These are phyloP conservation scores for Antigone vipio DNA, from an alignment of 2,113 vertebrate genomes.

Conservation along the genomic window DNA sequence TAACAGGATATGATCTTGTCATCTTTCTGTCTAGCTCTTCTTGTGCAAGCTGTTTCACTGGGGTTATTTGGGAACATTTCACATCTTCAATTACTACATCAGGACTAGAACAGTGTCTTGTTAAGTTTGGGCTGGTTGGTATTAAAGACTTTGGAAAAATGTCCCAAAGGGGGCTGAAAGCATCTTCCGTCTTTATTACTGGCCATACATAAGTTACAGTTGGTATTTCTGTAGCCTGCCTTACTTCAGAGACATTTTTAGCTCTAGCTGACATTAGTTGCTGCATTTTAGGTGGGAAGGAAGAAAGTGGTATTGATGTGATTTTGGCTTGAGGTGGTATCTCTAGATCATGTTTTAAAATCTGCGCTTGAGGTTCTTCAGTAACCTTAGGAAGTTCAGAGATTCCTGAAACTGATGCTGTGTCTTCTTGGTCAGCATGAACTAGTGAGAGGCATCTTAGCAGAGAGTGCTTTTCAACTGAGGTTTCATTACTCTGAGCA, in stretches of 20 bases:
- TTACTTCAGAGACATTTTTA: background rate
- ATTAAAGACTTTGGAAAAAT: background rate
- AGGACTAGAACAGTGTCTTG: background rate
- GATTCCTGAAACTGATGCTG: background rate
- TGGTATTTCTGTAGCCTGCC: background rate
- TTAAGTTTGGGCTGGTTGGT: background rate
- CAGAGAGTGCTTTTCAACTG: background rate
- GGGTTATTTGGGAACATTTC: background rate
- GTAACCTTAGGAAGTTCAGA: background rate
- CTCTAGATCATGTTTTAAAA: conserved; percentile 24
- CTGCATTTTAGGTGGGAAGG: conserved; percentile 10
- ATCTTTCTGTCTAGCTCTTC: background rate
- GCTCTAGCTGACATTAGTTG: background rate
- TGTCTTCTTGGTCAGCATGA: background rate
- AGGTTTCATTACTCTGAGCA: background rate
- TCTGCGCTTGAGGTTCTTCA: background rate
- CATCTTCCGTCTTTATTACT: background rate
- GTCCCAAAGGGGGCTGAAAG: background rate
- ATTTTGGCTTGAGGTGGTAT: conserved; percentile 26
- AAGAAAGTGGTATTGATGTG: background rate
- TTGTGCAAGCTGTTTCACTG: background rate
- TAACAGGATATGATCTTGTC: background rate
- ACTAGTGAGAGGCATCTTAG: background rate
- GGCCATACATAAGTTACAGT: conserved; percentile 26
- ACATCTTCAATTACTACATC: background rate